A percentile compares a stretch with the other conserved stretches of the same genome.
phyloP scores from a whole-genome alignment of 1,140 invertebrate species.

The Zaprionus vittiger region DNA sequence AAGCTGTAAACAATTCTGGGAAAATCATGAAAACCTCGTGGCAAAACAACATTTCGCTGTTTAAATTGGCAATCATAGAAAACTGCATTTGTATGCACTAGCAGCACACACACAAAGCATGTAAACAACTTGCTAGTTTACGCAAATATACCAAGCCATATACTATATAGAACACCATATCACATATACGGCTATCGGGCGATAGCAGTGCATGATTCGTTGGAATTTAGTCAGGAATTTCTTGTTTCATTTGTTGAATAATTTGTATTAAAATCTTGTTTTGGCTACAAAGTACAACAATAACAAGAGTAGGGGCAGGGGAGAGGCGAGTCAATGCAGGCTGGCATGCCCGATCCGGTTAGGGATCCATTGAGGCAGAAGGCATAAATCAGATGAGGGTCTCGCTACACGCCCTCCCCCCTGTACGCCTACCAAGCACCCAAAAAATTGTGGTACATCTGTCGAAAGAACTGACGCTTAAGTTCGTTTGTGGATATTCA shows the following conservation, averaged over 20 bases:
- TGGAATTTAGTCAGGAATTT: background rate
- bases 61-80: slow-evolving; percentile 4
- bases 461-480: slow-evolving; percentile 7
- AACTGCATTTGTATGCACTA: background rate
- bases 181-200: background rate
- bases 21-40: background rate
- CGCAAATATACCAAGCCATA: background rate
- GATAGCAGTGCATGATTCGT: background rate
- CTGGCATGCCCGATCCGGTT: background rate
- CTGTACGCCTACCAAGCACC: background rate
- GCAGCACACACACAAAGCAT: background rate
- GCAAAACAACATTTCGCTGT: slow-evolving; percentile 5
- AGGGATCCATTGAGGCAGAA: slow-evolving; percentile 15
- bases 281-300: background rate
- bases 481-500: background rate
- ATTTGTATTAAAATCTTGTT: slow-evolving; percentile 11
- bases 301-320: background rate
- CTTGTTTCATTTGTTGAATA: slow-evolving; percentile 1
- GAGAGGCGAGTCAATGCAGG: background rate
- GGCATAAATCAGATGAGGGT: slow-evolving; percentile 14
- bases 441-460: slow-evolving; percentile 20
- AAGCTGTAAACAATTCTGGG: background rate
- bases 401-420: background rate
- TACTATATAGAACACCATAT: too few species aligned
- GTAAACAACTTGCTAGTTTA: background rate